Evolutionary conservation across 2,888 invertebrate species (phyloP), one percentile per base, ranked within the genome.

Genomic region (Lamellibrachia satsuma): DNA sequence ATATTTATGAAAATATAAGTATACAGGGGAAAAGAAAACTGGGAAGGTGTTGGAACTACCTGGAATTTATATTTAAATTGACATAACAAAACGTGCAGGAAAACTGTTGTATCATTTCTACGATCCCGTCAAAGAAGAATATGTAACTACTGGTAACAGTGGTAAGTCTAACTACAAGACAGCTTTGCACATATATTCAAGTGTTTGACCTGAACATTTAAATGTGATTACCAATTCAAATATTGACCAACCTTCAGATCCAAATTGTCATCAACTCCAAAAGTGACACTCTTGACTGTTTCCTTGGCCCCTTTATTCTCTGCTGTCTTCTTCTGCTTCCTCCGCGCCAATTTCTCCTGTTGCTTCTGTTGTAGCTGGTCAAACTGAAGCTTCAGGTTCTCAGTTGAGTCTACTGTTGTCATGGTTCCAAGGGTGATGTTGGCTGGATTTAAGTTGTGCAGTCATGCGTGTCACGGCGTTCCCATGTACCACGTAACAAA

Each of bases 301-400:
- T 91, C 92, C 52, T 93, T 92, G 52, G 93, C 52, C 91, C 22
- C 57, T 27, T 51, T 92, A 55, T 94, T 92, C 92, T 95, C 94
- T 90, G 95, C 94, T 51, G 95, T 94, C 92, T 95, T 94, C 75
- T 94, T 93, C 92, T 95, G 95, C 93, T 95, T 95, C 52, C 95
- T 93, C 92, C 95, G 93, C 91, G 94, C 91, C 60, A 95, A 92
- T 93, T 95, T 95, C 93, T 95, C 95, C 92, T 95, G 95, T 93
- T 96, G 96, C 93, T 96, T 96, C 52, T 96, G 95, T 94, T 96
- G 96, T 7, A 96, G 94, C 15, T 94, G 93, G 92, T 95, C 94
- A 93, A 96, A 96, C 94, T 96, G 96, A 92, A 95, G 94, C 92
- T 93, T 93, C 92, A 94, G 91, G 27, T 60, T 92, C 52, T 90